These are phyloP conservation scores for Diadegma fenestrale DNA, from an alignment of 2,888 invertebrate species.

Conservation along the genomic window DNA sequence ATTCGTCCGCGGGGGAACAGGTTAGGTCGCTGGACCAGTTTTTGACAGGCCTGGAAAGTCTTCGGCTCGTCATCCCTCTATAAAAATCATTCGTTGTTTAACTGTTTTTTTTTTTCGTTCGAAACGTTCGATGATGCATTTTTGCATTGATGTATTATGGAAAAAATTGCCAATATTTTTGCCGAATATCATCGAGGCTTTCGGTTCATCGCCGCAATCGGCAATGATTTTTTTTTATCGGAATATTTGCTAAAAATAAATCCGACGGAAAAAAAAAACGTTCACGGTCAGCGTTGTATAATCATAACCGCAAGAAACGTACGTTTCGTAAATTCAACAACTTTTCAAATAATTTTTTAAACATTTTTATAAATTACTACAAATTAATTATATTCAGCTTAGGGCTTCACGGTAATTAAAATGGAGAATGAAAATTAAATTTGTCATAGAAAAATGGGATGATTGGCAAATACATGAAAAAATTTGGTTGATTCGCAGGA, in stretches of 20 bases:
- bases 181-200: background rate
- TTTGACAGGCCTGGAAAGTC: conserved; percentile 45
- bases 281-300: conserved; percentile 6
- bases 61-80: conserved; percentile 3
- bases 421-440: too few species aligned
- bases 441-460: background rate
- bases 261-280: background rate
- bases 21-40: conserved; percentile 62
- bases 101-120: background rate
- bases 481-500: conserved; percentile 16
- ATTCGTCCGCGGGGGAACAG: conserved; percentile 23
- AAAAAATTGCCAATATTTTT: background rate
- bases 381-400: too few species aligned
- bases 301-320: background rate
- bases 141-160: background rate
- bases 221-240: background rate
- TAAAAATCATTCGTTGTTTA: background rate
- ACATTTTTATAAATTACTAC: too few species aligned
- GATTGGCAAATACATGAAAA: background rate
- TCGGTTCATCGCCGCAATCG: background rate
- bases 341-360: background rate
- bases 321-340: background rate
- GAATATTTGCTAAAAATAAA: background rate
- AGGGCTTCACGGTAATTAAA: too few species aligned
- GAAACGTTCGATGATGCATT: background rate